Evolutionary conservation across 2,797 vertebrate genomes (phyloP).

Genomic region (Merluccius polli): DNA sequence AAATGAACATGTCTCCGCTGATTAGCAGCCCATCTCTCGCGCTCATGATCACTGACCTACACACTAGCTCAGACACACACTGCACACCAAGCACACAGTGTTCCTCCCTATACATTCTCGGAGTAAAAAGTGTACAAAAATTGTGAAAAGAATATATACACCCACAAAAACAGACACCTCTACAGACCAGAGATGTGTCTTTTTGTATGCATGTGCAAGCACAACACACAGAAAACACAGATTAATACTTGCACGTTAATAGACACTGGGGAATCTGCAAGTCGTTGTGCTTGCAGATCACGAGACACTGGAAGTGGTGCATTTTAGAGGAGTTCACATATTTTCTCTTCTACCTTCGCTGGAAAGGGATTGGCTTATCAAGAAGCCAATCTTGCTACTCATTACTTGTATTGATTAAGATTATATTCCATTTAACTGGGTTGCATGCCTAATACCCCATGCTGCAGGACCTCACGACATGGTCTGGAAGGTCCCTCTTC

Average conservation of each 20-base stretch:
- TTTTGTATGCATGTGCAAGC: not conserved
- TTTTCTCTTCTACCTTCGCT: not conserved
- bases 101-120: not conserved
- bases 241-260: too few species aligned
- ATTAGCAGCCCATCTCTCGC: conserved; percentile 21
- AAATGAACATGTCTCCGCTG: conserved; percentile 26
- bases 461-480: not conserved
- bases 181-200: not conserved
- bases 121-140: not conserved
- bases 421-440: not conserved
- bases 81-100: not conserved
- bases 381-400: not conserved
- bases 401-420: not conserved
- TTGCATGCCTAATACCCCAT: not conserved
- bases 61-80: not conserved
- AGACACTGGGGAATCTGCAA: too few species aligned
- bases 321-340: not conserved
- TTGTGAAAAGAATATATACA: not conserved
- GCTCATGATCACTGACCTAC: conserved; percentile 7
- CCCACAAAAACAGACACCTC: not conserved
- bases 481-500: not conserved
- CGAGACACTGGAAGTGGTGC: not conserved
- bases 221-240: not conserved
- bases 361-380: not conserved
- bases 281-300: too few species aligned